Evolutionary conservation across 2,113 vertebrate genomes (phyloP), one percentile per base, ranked within the genome.

Genomic region (Corythaeola cristata): DNA sequence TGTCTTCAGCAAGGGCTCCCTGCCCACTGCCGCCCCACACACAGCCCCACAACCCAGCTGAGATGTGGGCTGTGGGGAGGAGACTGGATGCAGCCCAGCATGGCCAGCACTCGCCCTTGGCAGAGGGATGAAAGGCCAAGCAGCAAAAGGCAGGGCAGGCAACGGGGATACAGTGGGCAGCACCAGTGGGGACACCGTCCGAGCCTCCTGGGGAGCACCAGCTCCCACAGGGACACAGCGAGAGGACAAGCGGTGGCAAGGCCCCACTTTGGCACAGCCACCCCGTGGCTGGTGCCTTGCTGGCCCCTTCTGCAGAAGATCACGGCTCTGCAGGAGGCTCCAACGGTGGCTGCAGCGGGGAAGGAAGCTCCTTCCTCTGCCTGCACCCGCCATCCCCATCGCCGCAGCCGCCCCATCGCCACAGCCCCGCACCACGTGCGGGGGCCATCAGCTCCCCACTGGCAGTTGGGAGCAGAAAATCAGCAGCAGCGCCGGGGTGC

Each of bases 181-280:
- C 0, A 2, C 30, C 1, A 2, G 45, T 1, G 3, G 21, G 22
- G 28, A 44, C 18, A n/a, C 4, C 4, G 1, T 33, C 58, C 11
- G 2, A 33, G 22, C 8, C 15, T 15, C 15, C 30, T 5, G 7
- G 7, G 52, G 30, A 88, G 19, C 58, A 76, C 19, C 64, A 24
- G 66, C 16, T 30, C 41, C 35, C 26, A 10, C 0, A 0, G 49
- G 39, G 71, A 33, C 64, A 52, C 35, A 32, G 47, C 2, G 2
- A 79, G 52, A 53, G 33, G 10, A 11, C 12, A 32, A 56, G 32
- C 2, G 0, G 62, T 19, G 26, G 20, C 47, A 88, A 52, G 17
- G 35, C 10, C 49, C 19, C 0, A 0, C 30, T 66, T 41, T 44
- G 73, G 28, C 41, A 82, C 0, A 0, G 79, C 10, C 41, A 60